Evolutionary conservation across 1,140 invertebrate genomes (phyloP), one percentile per base, ranked within the genome.

Genomic region (Melipona quadrifasciata): DNA sequence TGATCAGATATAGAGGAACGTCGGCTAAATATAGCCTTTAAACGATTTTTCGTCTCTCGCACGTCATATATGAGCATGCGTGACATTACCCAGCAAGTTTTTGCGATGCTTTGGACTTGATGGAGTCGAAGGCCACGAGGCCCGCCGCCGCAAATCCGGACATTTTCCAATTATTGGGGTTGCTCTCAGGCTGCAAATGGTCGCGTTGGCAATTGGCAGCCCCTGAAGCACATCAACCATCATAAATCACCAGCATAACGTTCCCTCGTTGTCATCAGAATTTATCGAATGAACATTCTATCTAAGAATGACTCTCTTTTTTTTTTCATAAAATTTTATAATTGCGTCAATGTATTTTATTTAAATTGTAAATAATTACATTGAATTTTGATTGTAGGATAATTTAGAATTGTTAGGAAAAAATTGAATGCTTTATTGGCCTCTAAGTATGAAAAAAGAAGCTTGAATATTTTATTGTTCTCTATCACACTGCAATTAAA

Each of bases 111-210:
- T 93, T 95, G 34, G 91, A 90, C 88, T 93, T 94, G 57, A 94
- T 89, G 77, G 90, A 88, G 71, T 93, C 91, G 78, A 94, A 92
- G 86, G 92, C 93, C 91, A 91, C 93, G 87, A 94, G 92, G 92
- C 94, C 92, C 93, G 93, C 93, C 89, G 92, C 89, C 90, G 92
- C 91, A 88, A 94, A 93, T 95, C 93, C 91, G 93, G 94, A 94
- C 94, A 95, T 95, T 94, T 93, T 94, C 89, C 90, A 94, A 95
- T 95, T 95, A 95, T 95, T 94, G 93, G 93, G 93, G 92, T 94
- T 95, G 93, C 93, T 92, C 83, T 84, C 83, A 78, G 89, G 90
- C 90, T 88, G 91, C 79, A 85, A 90, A 87, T 73, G 78, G 86
- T 91, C 82, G 82, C 87, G 83, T 86, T 94, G 89, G 91, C 92